Base-by-base conservation (phyloP, 2,888 invertebrate genomes). In the Leptopilina drosophilae region DNA sequence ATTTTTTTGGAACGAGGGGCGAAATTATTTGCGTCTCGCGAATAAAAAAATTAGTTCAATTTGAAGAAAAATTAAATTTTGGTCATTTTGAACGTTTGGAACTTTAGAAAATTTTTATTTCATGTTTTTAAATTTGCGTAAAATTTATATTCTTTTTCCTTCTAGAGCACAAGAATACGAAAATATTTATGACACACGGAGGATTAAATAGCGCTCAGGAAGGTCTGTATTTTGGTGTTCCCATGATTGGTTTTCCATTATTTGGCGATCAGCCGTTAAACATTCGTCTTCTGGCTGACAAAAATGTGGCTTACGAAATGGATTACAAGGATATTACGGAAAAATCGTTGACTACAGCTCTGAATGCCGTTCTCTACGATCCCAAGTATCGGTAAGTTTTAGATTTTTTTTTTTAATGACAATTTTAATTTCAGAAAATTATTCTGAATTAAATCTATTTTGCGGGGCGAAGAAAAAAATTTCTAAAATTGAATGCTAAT, bases 141-240 rank as follows among this genome's bases (percentile, higher is more conserved):
- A 42, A 5, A 8, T 42, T 42, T 42, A 42, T 42, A 7, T 42
- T 42, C 8, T 33, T 33, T 5, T 33, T 42, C 42, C 8, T 40
- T 76, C 26, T 46, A 82, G 80, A 76, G 5, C 82, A 82, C n/a
- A 77, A 80, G 12, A 82, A 92, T 67, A 88, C 90, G 0, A 87
- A 86, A 64, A 90, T 90, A 6, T 92, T 87, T 40, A 82, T 88
- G 33, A 87, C 86, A 2, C 88, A 89, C 53, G 88, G 88, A 0
- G 88, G 88, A 1, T 77, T 88, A 0, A 83, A 87, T 84, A 84
- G 88, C 14, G 83, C 84, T 8, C 85, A 86, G 76, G 89, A 89
- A 82, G 87, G 87, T 12, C 20, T 87, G 46, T 76, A 87, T 14
- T 80, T 75, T 26, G 88, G 82, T 0, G 83, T 89, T 14, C 88